Conservation (phyloP, 2,888 invertebrate species). For the Alloplasta piceator region DNA sequence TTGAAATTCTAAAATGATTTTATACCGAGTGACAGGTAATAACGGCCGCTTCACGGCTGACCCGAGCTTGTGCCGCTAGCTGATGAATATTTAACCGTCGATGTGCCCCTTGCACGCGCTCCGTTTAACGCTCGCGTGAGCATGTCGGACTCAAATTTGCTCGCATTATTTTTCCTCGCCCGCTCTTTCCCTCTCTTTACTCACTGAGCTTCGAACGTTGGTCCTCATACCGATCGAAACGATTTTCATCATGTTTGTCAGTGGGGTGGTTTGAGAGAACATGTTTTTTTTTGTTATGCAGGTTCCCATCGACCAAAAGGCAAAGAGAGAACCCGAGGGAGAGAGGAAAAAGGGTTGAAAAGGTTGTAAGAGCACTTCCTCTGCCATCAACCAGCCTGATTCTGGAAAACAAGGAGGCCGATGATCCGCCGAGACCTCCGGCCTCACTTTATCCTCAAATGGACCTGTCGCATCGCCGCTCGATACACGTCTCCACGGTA, state of each 20-base stretch:
- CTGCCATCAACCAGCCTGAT: neutral
- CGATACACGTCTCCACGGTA: conserved; percentile 2
- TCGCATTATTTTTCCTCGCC: conserved; percentile 24
- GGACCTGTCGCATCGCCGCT: conserved; percentile 32
- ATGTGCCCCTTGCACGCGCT: conserved; percentile 47
- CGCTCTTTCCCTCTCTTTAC: neutral
- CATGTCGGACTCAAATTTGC: conserved; percentile 32
- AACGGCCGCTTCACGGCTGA: conserved; percentile 74
- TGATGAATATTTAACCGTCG: conserved; percentile 73
- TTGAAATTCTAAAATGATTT: conserved; percentile 82
- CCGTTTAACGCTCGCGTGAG: conserved; percentile 50
- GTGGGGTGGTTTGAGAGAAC: too few relatives aligned
- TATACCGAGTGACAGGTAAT: conserved; percentile 81
- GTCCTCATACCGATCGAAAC: neutral
- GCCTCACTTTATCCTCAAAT: conserved; percentile 18
- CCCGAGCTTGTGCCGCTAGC: conserved; percentile 58
- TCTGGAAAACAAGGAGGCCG: neutral
- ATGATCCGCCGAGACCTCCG: neutral
- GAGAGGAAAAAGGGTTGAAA: neutral
- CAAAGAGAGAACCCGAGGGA: neutral
- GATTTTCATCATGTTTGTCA: neutral
- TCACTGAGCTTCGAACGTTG: neutral
- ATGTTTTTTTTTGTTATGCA: too few relatives aligned
- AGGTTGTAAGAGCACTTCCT: neutral
- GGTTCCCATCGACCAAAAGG: neutral